Base-by-base conservation (phyloP, 2,113 vertebrate genomes). In the Corynorhinus townsendii region DNA sequence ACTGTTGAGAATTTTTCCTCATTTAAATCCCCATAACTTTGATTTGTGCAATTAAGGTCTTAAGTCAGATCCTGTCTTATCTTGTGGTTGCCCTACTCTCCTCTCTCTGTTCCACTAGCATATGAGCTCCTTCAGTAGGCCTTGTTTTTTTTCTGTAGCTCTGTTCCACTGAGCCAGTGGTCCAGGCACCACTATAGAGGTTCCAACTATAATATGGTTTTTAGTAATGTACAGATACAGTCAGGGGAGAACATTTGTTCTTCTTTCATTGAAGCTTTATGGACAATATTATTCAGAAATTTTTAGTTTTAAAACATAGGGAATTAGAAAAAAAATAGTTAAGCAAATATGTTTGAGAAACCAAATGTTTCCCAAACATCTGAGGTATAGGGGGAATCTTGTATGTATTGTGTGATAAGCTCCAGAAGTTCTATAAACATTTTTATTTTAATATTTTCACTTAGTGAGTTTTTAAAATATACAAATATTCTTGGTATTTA, bases 371-470 rank as follows among this genome's bases (percentile, higher is more conserved):
- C 66, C 17, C 64, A 80, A 66, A 49, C 28, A 80, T 75, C 16
- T 19, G 30, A 47, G 30, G 20, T 83, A 11, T 15, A 19, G 0
- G 7, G 14, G 16, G 12, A 0, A n/a, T 52, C 26, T 69, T 72
- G 5, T 47, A 30, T 28, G 8, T 52, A 80, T 91, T 86, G 59
- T 88, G 22, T 84, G 33, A 30, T 77, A 7, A 68, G 24, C 14
- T 40, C 43, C 45, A 54, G 19, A 86, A 62, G 52, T 69, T 69
- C 35, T 54, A 7, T 35, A 66, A 95, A 77, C 33, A 38, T 38
- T 64, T 73, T 86, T 43, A 49, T 52, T 43, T 94, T 62, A 81
- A 64, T 86, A 86, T 86, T 72, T 87, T 89, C 30, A 81, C 16
- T 22, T n/a, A 71, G 35, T 64, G 59, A 64, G 15, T 30, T 83